phyloP scores from a whole-genome alignment of 2,113 vertebrate species.

The Ascaphus truei region DNA sequence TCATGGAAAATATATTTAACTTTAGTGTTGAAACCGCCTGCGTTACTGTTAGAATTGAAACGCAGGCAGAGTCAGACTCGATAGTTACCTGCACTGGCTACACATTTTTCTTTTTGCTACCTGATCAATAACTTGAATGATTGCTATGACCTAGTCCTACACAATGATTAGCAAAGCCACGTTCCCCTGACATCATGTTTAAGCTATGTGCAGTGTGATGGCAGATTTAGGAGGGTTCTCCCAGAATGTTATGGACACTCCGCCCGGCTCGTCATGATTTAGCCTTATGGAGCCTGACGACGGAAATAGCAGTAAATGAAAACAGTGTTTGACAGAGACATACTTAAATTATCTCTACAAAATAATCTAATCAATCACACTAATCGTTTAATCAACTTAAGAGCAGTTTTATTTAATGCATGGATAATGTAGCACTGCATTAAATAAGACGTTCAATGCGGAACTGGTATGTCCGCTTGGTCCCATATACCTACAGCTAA shows the following conservation, averaged over 20 bases:
- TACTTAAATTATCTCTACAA: conserved; percentile 58
- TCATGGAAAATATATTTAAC: no score
- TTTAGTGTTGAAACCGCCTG: no score
- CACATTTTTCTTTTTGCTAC: conserved; percentile 36
- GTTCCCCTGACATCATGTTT: not conserved
- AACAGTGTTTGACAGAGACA: conserved; percentile 43
- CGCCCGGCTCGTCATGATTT: no score
- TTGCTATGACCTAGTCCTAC: conserved; percentile 46
- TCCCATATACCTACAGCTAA: conserved; percentile 51
- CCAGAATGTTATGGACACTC: not conserved
- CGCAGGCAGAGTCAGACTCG: conserved; percentile 39
- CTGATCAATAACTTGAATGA: conserved; percentile 41
- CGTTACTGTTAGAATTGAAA: conserved; percentile 40
- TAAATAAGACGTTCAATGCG: conserved; percentile 53
- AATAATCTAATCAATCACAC: conserved; percentile 65
- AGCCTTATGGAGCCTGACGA: no score
- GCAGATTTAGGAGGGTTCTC: not conserved
- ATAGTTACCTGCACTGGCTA: conserved; percentile 32
- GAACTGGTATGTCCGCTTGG: conserved; percentile 51
- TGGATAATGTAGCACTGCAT: conserved; percentile 48
- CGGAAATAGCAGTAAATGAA: conserved; percentile 50
- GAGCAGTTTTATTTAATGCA: conserved; percentile 48
- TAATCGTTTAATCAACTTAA: conserved; percentile 69
- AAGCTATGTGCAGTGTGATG: not conserved
- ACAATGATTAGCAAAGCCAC: conserved; percentile 42